A percentile compares a stretch with the other conserved stretches of the same genome.
Evolutionary conservation across 2,888 invertebrate genomes (phyloP).

Genomic region (Uloborus plumipes): DNA sequence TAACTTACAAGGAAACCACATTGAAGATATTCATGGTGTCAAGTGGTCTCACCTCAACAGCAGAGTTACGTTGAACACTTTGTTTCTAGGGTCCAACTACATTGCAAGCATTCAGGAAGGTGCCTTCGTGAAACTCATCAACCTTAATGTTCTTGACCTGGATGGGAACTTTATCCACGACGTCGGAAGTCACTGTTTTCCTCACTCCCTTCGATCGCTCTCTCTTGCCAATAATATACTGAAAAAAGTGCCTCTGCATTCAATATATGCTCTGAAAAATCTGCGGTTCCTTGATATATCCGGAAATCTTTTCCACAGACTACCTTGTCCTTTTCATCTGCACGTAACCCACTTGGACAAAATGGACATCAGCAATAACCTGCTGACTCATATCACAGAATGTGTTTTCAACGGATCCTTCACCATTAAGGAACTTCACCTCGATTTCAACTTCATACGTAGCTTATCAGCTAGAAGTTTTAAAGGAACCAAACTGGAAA

Average conservation of each 20-base stretch:
- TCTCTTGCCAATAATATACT: slow-evolving; percentile 50
- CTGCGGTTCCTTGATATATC: slow-evolving; percentile 46
- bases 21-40: slow-evolving; percentile 34
- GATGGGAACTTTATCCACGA: slow-evolving; percentile 56
- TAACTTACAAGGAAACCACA: slow-evolving; percentile 48
- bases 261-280: slow-evolving; percentile 50
- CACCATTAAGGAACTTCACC: slow-evolving; percentile 75
- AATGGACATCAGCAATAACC: slow-evolving; percentile 54
- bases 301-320: slow-evolving; percentile 48
- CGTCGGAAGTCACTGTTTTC: slow-evolving; percentile 40
- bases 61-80: slow-evolving; percentile 29
- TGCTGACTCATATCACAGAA: slow-evolving; percentile 26
- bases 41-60: slow-evolving; percentile 46
- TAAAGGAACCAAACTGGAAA: slow-evolving; percentile 79
- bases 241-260: slow-evolving; percentile 59
- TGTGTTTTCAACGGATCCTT: slow-evolving; percentile 55
- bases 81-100: slow-evolving; percentile 57
- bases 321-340: slow-evolving; percentile 53
- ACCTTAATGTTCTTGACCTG: slow-evolving; percentile 46
- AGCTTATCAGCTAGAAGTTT: slow-evolving; percentile 79
- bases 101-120: slow-evolving; percentile 46
- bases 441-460: slow-evolving; percentile 84
- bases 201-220: slow-evolving; percentile 22
- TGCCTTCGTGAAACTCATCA: slow-evolving; percentile 44
- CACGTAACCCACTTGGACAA: slow-evolving; percentile 37